Evolutionary conservation across 2,797 vertebrate species (phyloP), one percentile per base, ranked within the genome.

Genomic region (Spatula versicolor): DNA sequence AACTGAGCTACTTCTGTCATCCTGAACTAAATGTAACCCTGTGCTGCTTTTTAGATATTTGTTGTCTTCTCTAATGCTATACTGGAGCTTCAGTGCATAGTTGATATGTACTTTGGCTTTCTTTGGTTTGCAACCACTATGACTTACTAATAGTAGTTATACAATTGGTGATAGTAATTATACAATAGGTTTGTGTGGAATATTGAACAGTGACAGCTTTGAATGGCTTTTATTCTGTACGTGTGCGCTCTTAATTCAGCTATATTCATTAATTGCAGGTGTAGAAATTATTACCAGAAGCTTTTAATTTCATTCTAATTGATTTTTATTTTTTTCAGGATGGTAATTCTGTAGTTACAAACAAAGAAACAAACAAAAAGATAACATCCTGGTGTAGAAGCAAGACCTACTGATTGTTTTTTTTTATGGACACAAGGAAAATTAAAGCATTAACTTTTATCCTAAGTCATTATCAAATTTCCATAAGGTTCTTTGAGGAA

Each of bases 1-100:
- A 83, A 77, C 64, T 45, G 71, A 88, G 50, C 86, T 88, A 31
- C 79, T 93, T 82, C 63, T 88, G 60, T 93, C 43, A 31, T 58
- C 77, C 52, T 1, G 0, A 67, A 76, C 81, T 95, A 96, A 93
- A 96, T 79, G 84, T 95, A 95, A 93, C 67, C 56, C 52, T 1
- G 59, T 81, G 87, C 73, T 60, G 25, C 37, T 86, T 88, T 37
- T 39, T 72, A 43, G 88, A 45, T 95, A 94, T 72, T 89, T 93
- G n/a, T 54, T 79, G 69, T 80, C 58, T 46, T 88, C 31, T 71
- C 75, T 23, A 15, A 0, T 48, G 20, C 48, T 80, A n/a, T 31
- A 48, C 63, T 56, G 4, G 26, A 56, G 33, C 71, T 92, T 71
- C 52, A 43, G 83, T 23, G 39, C 45, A 45, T 56, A 46, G 78